Base-by-base conservation (phyloP, 2,888 invertebrate genomes). In the Drosophila colorata region DNA sequence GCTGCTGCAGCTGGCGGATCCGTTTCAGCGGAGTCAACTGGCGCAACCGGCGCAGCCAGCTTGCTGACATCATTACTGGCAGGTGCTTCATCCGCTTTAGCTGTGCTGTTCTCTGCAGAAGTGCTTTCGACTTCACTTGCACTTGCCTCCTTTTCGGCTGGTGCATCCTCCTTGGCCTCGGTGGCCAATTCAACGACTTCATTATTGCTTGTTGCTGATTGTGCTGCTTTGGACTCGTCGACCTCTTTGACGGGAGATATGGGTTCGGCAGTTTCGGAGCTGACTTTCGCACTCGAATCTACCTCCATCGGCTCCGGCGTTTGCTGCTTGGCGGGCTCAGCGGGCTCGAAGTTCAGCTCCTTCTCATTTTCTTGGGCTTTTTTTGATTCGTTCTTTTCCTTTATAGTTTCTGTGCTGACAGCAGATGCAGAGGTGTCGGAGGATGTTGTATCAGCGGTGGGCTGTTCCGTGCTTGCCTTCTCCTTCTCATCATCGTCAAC, bases 221-320 rank as follows among this genome's bases (percentile, higher is more conserved):
- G 64, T 23, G 52, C 43, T n/a, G 55, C 25, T 52, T 57, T 49
- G 28, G 51, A 48, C 3, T 65, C 55, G 33, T 57, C 56, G 16
- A 16, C 49, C 13, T 63, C 69, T 59, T 73, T 63, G 25, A 53
- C 72, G 14, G 58, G 47, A 49, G 67, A 44, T 40, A 53, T 49
- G 25, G 70, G 37, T 25, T 56, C 40, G 40, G 33, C 43, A n/a
- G 65, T 38, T 58, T 82, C 67, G 8, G 64, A 43, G 67, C 74
- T 76, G 43, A 59, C 68, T 57, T 82, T 86, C 20, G 84, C 68
- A 61, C 80, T 83, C 4, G 64, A 73, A 81, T 92, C 92, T 25
- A 91, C 88, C 47, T 92, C 92, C 91, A 92, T 92, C 11, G 91
- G 87, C 65, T 92, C 92, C 14, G 90, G 87, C 20, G 83, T 84